Percentiles rank a stretch among this genome's conserved stretches.
These are phyloP conservation scores for Percopsis transmontana DNA, from an alignment of 2,113 vertebrate genomes.

Conservation along the genomic window DNA sequence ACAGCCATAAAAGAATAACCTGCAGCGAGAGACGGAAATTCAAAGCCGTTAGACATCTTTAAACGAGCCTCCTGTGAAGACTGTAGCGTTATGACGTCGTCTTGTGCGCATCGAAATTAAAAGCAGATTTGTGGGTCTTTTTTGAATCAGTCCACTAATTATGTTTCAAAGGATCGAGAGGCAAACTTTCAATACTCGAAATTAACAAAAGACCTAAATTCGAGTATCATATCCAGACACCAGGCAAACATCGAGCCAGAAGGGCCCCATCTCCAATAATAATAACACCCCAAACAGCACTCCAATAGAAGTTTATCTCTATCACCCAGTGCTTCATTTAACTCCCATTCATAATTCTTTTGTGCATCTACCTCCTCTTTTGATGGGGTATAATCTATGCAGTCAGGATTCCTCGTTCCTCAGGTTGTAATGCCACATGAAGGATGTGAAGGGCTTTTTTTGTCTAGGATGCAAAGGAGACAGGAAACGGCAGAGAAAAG, in stretches of 20 bases:
- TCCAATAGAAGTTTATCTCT: constrained; percentile 53
- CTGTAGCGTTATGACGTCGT: constrained; percentile 1
- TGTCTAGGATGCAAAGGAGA: constrained; percentile 62
- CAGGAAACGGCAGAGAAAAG: constrained; percentile 25
- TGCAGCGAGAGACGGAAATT: constrained; percentile 19
- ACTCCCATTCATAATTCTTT: constrained; percentile 67
- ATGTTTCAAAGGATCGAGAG: constrained; percentile 37
- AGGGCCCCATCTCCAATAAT: constrained; percentile 58
- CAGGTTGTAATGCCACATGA: constrained; percentile 51
- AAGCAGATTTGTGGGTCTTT: constrained; percentile 27
- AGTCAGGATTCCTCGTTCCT: constrained; percentile 54
- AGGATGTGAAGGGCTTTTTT: constrained; percentile 67
- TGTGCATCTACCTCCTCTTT: constrained; percentile 35
- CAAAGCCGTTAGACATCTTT: constrained; percentile 36
- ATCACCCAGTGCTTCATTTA: constrained; percentile 70
- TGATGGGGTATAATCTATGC: constrained; percentile 57
- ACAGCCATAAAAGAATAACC: constrained; percentile 36
- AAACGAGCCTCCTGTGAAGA: constrained; percentile 23
- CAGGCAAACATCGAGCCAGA: constrained; percentile 41
- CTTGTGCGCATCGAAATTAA: constrained; percentile 34
- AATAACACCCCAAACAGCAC: constrained; percentile 65
- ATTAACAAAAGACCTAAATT: constrained; percentile 63
- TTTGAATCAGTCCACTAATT: constrained; percentile 62
- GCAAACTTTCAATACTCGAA: constrained; percentile 39
- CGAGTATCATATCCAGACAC: constrained; percentile 39